These are phyloP conservation scores for Drosophila equinoxialis DNA, from an alignment of 1,140 invertebrate genomes.

Conservation along the genomic window DNA sequence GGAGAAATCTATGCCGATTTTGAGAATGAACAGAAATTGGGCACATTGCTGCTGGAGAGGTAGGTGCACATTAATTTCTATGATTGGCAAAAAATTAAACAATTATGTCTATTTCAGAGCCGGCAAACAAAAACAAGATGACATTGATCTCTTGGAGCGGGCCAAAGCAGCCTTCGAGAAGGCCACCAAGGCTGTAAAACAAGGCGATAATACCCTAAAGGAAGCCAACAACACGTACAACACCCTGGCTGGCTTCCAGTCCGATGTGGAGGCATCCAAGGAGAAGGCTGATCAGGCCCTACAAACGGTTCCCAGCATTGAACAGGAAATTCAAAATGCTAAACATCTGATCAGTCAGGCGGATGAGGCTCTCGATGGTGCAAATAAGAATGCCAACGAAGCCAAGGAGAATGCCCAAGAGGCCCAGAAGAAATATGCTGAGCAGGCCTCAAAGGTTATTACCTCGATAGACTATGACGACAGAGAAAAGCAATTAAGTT, in stretches of 20 bases:
- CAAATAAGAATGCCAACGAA: constrained; percentile 90
- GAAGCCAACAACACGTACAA: constrained; percentile 94
- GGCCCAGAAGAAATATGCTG: constrained; percentile 89
- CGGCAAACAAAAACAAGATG: constrained; percentile 80
- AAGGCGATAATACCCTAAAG: constrained; percentile 92
- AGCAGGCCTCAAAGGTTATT: constrained; percentile 89
- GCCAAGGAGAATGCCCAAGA: constrained; percentile 90
- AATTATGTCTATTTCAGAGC: constrained; percentile 44
- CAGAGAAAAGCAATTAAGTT: not conserved
- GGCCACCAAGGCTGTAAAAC: constrained; percentile 91
- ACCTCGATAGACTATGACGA: not conserved
- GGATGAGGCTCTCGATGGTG: constrained; percentile 87
- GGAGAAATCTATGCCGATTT: constrained; percentile 69
- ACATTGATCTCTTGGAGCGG: constrained; percentile 85
- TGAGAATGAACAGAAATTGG: constrained; percentile 85
- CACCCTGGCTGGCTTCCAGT: constrained; percentile 92
- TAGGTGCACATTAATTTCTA: constrained; percentile 77
- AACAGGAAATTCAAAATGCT: constrained; percentile 85
- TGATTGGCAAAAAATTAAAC: no score
- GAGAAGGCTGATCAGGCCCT: constrained; percentile 89
- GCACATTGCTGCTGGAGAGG: constrained; percentile 87
- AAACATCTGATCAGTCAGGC: constrained; percentile 86
- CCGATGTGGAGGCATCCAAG: constrained; percentile 92
- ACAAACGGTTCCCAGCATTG: constrained; percentile 89
- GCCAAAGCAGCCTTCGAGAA: constrained; percentile 88